Evolutionary conservation across 2,113 vertebrate genomes (phyloP).

Genomic region (Desmodus rotundus): DNA sequence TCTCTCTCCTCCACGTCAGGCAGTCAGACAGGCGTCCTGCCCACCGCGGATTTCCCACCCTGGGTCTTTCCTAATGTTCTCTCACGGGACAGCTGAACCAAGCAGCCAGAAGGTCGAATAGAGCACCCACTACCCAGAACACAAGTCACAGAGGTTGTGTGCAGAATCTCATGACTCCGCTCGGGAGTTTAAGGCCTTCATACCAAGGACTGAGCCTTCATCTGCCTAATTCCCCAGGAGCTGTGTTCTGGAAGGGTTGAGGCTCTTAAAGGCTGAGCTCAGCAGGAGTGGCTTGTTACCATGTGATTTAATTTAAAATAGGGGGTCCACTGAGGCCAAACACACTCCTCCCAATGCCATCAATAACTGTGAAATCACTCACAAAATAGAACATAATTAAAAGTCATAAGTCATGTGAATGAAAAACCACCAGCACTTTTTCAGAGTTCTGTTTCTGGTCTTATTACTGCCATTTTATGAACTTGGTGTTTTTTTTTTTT

Average conservation of each 20-base stretch:
- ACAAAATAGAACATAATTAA: neutral
- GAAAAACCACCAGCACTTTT: slow-evolving; percentile 2
- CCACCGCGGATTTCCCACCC: neutral
- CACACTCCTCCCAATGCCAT: neutral
- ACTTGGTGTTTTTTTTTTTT: neutral
- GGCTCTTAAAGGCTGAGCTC: neutral
- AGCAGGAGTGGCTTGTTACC: neutral
- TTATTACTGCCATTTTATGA: neutral
- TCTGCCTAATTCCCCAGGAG: neutral
- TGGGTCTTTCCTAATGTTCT: neutral
- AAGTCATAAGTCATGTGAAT: neutral
- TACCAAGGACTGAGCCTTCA: neutral
- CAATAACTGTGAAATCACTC: slow-evolving; percentile 33
- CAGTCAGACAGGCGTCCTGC: neutral
- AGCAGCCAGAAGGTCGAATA: neutral
- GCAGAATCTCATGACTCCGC: neutral
- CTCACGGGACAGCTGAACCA: neutral
- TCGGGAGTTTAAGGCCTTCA: neutral
- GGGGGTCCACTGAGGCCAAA: neutral
- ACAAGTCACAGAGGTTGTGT: neutral
- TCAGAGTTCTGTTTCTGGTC: neutral
- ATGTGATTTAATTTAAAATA: slow-evolving; percentile 34
- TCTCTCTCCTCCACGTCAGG: neutral
- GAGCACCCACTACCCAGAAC: neutral
- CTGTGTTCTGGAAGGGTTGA: neutral